Percentiles rank a stretch among this genome's conserved stretches.
Evolutionary conservation across 2,888 invertebrate species (phyloP).

Genomic region (Amphipoea oculea): DNA sequence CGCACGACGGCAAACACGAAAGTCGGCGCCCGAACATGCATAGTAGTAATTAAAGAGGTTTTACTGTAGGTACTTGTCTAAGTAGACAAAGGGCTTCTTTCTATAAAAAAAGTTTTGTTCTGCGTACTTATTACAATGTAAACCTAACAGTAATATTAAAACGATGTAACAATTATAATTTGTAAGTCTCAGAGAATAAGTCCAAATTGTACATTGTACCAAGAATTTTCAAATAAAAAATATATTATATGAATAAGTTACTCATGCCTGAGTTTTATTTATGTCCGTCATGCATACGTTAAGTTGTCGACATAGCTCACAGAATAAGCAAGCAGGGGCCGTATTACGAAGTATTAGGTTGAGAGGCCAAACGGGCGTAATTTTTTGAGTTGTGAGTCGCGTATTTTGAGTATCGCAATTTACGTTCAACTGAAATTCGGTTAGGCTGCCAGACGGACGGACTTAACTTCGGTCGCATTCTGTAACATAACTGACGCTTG

Average conservation of each 20-base stretch:
- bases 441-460: too few species aligned
- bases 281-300: not conserved
- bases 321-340: not conserved
- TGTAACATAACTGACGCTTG: too few species aligned
- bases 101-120: constrained; percentile 37
- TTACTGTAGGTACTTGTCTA: not conserved
- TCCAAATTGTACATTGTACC: constrained; percentile 87
- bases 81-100: constrained; percentile 22
- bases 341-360: too few species aligned
- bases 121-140: constrained; percentile 55
- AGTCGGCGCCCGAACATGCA: not conserved
- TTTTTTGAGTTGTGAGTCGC: too few species aligned
- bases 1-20: too few species aligned
- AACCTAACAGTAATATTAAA: constrained; percentile 36
- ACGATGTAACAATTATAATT: constrained; percentile 71
- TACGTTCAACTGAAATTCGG: too few species aligned
- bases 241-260: constrained; percentile 88
- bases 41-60: not conserved
- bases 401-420: too few species aligned
- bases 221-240: constrained; percentile 87
- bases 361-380: too few species aligned
- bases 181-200: constrained; percentile 77
- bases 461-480: too few species aligned
- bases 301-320: not conserved
- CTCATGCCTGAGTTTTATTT: constrained; percentile 79